Percentiles rank a stretch among this genome's conserved stretches.
phyloP scores from a whole-genome alignment of 2,113 vertebrate species.

The Notothenia coriiceps region DNA sequence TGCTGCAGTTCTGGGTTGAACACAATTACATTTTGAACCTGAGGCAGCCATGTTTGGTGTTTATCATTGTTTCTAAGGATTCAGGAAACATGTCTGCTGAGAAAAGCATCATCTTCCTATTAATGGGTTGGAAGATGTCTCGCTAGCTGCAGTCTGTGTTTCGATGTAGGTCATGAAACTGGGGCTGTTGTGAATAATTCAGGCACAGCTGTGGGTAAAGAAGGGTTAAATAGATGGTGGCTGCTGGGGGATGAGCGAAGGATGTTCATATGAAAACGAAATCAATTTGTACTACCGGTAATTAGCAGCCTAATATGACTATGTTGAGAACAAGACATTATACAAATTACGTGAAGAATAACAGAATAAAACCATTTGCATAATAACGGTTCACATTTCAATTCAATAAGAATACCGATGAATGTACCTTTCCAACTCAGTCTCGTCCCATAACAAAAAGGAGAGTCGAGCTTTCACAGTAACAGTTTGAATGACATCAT shows the following conservation, averaged over 20 bases:
- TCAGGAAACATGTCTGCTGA: slow-evolving; percentile 25
- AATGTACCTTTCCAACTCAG: background rate
- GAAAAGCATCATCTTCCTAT: slow-evolving; percentile 36
- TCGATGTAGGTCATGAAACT: slow-evolving; percentile 83
- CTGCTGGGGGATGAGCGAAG: slow-evolving; percentile 10
- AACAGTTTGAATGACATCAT: slow-evolving; percentile 3
- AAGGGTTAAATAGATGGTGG: slow-evolving; percentile 43
- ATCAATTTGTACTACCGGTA: background rate
- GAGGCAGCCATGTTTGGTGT: slow-evolving; percentile 28
- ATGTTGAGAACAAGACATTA: background rate
- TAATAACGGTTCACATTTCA: too few species aligned
- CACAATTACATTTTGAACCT: slow-evolving; percentile 1
- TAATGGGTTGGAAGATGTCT: slow-evolving; percentile 34
- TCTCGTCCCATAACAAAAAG: slow-evolving; percentile 19
- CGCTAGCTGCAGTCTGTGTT: slow-evolving; percentile 56
- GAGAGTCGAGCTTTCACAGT: slow-evolving; percentile 4
- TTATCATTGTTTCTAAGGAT: slow-evolving; percentile 18
- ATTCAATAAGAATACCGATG: too few species aligned
- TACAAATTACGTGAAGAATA: background rate
- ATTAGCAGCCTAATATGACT: background rate
- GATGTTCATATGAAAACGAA: slow-evolving; percentile 34
- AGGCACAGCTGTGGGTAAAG: slow-evolving; percentile 63
- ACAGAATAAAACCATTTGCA: background rate
- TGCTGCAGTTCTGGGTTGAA: background rate
- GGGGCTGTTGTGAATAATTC: slow-evolving; percentile 83